phyloP scores from a whole-genome alignment of 1,140 invertebrate genomes.

The Megathymus violae region DNA sequence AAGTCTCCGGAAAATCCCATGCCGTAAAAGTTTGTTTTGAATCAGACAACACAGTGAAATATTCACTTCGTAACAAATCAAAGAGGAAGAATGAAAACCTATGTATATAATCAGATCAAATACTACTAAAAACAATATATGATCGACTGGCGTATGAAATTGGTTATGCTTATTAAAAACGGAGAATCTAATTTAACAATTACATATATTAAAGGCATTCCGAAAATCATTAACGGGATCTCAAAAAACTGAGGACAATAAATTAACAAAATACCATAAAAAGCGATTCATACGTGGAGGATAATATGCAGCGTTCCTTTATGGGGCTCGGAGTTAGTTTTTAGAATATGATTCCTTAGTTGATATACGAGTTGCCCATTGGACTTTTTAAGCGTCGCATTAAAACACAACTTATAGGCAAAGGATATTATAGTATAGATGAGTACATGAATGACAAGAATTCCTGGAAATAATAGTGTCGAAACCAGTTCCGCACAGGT shows the following conservation, averaged over 20 bases:
- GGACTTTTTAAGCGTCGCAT: no score
- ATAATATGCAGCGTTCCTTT: no score
- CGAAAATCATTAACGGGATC: constrained; percentile 24
- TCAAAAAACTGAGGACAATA: constrained; percentile 30
- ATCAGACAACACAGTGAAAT: constrained; percentile 17
- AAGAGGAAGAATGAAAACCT: constrained; percentile 20
- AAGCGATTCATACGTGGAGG: background rate
- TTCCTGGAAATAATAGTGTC: no score
- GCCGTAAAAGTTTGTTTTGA: constrained; percentile 29
- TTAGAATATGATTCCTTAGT: no score
- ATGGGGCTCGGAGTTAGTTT: no score
- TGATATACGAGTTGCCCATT: no score
- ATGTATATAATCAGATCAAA: constrained; percentile 41
- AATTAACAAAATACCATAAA: background rate
- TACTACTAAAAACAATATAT: constrained; percentile 38
- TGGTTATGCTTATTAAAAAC: constrained; percentile 25
- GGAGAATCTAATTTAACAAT: constrained; percentile 38
- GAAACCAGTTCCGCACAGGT: no score
- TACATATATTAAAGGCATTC: constrained; percentile 35
- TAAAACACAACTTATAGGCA: no score
- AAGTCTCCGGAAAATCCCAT: constrained; percentile 15
- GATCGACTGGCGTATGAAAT: constrained; percentile 32
- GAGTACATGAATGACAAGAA: no score
- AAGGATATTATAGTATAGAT: no score
- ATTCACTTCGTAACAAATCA: constrained; percentile 36